Base-by-base conservation (phyloP, 2,113 vertebrate species). In the Brachypodius melanocephalos region DNA sequence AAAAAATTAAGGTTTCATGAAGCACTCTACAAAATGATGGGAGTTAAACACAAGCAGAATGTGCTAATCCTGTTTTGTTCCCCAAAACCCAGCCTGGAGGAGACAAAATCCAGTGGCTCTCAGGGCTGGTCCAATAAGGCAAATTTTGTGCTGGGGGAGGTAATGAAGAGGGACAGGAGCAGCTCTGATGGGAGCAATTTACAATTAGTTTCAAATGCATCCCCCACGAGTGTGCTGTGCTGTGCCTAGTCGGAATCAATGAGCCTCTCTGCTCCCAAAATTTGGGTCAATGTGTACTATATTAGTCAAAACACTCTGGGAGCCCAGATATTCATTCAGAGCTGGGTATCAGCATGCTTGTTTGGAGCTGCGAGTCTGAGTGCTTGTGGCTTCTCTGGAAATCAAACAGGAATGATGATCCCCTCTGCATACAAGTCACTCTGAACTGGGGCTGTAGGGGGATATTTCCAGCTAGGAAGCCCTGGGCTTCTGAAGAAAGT, bases 261-360 rank as follows among this genome's bases (percentile, higher is more conserved):
- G 78, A 89, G 54, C 17, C 22, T 73, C 38, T n/a, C 55, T 69
- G 61, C 46, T 66, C 46, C 42, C 38, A 29, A 68, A 77, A 66
- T 66, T 45, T 83, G 84, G 48, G 86, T 93, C 69, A 71, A 59
- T 75, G 68, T 78, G 49, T 89, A 46, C 65, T 88, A 57, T 43
- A 65, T 82, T 86, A 91, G 76, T 51, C 79, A 93, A 96, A 95
- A 77, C 13, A 86, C 31, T 93, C 65, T 28, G 57, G 59, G 67
- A 85, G 72, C 46, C 5, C 29, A 94, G 85, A 49, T 26, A 43
- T 1, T 81, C 28, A 45, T 63, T 73, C 45, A 63, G 79, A 51
- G 43, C 55, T 77, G 49, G 75, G 8, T 66, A 69, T 42, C 51
- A 71, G 6, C 12, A 14, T 3, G 36, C 59, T n/a, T 54, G 46